phyloP scores from a whole-genome alignment of 2,113 vertebrate genomes.

The Ornithorhynchus anatinus region DNA sequence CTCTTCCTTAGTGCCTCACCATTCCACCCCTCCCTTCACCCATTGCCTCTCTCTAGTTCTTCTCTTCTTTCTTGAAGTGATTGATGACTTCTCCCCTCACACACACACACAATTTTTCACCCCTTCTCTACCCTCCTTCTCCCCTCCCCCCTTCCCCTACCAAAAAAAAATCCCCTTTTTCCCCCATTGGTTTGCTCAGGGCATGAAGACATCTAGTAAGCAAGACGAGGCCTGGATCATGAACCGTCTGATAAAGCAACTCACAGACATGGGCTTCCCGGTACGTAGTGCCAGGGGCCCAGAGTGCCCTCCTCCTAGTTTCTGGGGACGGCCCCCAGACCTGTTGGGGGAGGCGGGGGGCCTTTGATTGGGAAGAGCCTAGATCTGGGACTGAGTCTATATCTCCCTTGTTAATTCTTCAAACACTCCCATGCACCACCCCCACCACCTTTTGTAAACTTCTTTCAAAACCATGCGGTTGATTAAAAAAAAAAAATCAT shows the following conservation, averaged over 20 bases:
- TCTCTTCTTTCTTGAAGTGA: not conserved
- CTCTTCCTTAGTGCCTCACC: fast-evolving
- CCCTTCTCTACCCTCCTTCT: too few species aligned
- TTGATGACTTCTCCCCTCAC: not conserved
- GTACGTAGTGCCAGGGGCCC: too few species aligned
- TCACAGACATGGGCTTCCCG: slow-evolving; percentile 99
- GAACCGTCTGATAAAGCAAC: slow-evolving; percentile 95
- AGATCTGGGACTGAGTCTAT: too few species aligned
- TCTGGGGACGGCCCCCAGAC: too few species aligned
- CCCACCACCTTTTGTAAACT: not conserved
- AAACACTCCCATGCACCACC: too few species aligned
- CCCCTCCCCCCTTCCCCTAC: not conserved
- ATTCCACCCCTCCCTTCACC: not conserved
- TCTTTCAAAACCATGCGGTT: not conserved
- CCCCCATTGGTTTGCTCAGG: slow-evolving; percentile 66
- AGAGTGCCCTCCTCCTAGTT: too few species aligned
- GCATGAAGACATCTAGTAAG: slow-evolving; percentile 87
- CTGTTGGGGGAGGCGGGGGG: too few species aligned
- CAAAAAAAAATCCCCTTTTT: not conserved
- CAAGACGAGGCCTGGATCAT: slow-evolving; percentile 95
- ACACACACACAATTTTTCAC: too few species aligned
- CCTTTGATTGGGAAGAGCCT: too few species aligned
- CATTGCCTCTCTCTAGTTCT: not conserved
- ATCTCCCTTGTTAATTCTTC: too few species aligned
- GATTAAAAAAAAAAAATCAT: not conserved